A percentile compares a stretch with the other conserved stretches of the same genome.
These are phyloP conservation scores for Lagopus leucura DNA, from an alignment of 2,113 vertebrate genomes.

Conservation along the genomic window DNA sequence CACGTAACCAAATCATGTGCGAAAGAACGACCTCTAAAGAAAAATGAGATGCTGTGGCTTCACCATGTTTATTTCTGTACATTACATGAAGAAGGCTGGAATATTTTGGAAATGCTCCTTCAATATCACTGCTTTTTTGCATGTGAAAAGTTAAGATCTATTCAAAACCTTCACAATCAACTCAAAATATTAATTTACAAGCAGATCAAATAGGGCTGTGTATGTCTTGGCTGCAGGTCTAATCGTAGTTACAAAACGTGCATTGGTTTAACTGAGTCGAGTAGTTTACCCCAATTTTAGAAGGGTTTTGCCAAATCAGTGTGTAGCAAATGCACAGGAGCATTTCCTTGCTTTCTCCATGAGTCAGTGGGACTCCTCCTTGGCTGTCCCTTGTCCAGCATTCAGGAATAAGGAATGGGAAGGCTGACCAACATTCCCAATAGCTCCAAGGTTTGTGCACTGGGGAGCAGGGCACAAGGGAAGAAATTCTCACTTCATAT, in stretches of 20 bases:
- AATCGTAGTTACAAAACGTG: neutral
- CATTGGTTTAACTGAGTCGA: neutral
- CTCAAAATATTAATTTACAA: neutral
- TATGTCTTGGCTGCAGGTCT: neutral
- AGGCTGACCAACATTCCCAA: neutral
- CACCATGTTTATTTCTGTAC: neutral
- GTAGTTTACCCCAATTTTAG: neutral
- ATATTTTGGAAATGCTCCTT: neutral
- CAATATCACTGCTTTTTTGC: neutral
- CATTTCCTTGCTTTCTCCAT: neutral
- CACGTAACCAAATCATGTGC: neutral
- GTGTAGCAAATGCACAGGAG: accelerated
- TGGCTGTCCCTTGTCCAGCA: neutral
- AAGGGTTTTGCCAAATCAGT: neutral
- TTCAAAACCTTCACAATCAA: neutral
- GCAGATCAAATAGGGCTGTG: neutral
- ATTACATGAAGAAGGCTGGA: neutral
- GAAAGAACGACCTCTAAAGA: neutral
- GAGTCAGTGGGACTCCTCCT: accelerated
- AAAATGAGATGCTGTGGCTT: neutral
- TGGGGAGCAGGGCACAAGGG: neutral
- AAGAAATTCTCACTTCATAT: accelerated
- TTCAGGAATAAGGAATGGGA: neutral
- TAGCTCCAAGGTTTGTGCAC: neutral
- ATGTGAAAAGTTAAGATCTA: neutral